Base-by-base conservation (phyloP, 2,113 vertebrate species). In the Barbus barbus region DNA sequence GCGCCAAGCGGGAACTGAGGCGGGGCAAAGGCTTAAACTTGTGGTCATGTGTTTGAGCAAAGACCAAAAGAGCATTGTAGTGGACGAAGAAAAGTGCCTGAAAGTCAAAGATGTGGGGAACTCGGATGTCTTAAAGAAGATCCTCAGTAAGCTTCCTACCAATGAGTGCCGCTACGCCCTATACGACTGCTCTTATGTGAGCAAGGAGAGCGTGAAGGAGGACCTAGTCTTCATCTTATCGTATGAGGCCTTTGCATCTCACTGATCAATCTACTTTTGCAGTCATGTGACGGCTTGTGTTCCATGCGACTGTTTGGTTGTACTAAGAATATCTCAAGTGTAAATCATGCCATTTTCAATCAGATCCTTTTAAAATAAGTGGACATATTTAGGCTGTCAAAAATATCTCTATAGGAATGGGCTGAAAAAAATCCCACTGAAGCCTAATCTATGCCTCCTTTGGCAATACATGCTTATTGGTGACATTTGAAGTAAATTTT, bases 151-250 rank as follows among this genome's bases (percentile, higher is more conserved):
- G 87, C 84, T 96, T 33, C 79, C 89, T 0, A 0, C 20, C 0
- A 9, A 90, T 0, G 41, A 91, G 12, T 96, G 95, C 87, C 86
- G 93, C 87, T 97, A 97, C 0, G 85, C 93, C 0, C 88, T 97
- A n/a, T 97, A 96, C 0, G 96, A 97, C 18, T 96, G 95, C 24
- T 90, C 88, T 87, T 97, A 91, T 0, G 92, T 93, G 87, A 96
- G 92, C 85, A 38, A 38, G 36, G 36, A 38, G 36, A 38, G 6
- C 5, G 5, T 6, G 36, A 38, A 6, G 5, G 36, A 38, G 36
- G 36, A 38, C 36, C 91, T 97, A 82, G 91, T 97, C 85, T 96
- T 96, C 71, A 87, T 95, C 33, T 91, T 94, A 88, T 96, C 96
- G 96, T 97, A 90, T 0, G 36, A 1, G 36, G 5, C 6, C 36